Conservation (phyloP, 2,113 vertebrate species). For the Smithornis capensis region DNA sequence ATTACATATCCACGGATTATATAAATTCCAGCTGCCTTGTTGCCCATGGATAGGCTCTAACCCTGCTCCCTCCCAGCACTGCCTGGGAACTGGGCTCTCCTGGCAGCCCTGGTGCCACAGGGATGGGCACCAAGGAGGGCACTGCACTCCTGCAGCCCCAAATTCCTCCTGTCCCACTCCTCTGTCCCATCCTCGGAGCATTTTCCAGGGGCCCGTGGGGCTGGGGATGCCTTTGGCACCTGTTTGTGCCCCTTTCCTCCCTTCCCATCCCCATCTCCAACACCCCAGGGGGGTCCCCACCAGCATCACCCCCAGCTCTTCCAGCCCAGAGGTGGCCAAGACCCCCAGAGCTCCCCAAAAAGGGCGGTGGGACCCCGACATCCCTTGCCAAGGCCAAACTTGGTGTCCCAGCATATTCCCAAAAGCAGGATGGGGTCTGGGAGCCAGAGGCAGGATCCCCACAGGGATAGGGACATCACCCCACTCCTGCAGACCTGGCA, state of each 20-base stretch:
- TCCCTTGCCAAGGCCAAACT: not conserved
- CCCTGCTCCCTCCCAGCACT: not conserved
- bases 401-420: fast-evolving
- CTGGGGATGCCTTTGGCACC: not conserved
- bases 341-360: not conserved
- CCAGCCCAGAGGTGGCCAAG: not conserved
- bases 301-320: not conserved
- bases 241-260: not conserved
- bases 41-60: not conserved
- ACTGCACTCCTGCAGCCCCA: fast-evolving
- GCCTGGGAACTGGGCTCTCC: not conserved
- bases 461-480: not conserved
- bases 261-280: not conserved
- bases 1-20: not conserved
- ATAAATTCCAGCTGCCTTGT: not conserved
- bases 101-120: not conserved
- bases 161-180: not conserved
- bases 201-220: fast-evolving
- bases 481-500: not conserved
- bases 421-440: fast-evolving
- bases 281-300: fast-evolving
- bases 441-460: not conserved
- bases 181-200: not conserved
- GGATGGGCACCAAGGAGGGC: not conserved
- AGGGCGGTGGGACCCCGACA: fast-evolving